Conservation (phyloP, 2,888 invertebrate genomes). For the Phymatocera aterrima region DNA sequence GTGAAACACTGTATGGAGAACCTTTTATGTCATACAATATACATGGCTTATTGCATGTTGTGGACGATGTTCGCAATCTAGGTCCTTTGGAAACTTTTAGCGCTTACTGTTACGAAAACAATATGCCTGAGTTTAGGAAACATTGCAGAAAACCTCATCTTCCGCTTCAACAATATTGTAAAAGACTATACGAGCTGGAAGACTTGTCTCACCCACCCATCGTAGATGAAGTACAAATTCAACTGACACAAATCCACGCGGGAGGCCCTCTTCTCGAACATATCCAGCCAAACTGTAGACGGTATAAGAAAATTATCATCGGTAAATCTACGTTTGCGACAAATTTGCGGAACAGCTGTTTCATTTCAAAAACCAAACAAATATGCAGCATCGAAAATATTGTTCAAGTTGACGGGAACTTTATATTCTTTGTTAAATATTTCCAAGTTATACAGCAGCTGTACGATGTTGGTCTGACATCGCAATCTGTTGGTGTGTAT, state of each 20-base stretch:
- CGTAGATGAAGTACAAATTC: not conserved
- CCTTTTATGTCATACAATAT: slow-evolving; percentile 43
- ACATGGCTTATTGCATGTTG: slow-evolving; percentile 47
- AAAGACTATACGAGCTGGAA: slow-evolving; percentile 36
- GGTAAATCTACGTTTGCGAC: not conserved
- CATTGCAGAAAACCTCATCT: slow-evolving; percentile 41
- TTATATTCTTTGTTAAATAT: slow-evolving; percentile 1
- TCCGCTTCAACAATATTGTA: slow-evolving; percentile 45
- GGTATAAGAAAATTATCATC: not conserved
- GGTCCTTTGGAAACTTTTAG: slow-evolving; percentile 46
- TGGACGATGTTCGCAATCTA: slow-evolving; percentile 44
- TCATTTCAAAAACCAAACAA: not conserved
- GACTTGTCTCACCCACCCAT: not conserved
- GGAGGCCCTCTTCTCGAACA: not conserved
- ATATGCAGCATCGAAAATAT: not conserved
- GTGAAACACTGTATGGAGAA: not conserved
- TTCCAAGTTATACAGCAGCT: not conserved
- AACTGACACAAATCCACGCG: not conserved
- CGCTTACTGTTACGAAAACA: slow-evolving; percentile 49
- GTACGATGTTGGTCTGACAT: slow-evolving; percentile 22
- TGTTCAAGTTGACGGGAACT: not conserved
- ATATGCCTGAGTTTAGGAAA: slow-evolving; percentile 44
- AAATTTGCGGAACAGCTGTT: not conserved
- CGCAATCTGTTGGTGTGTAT: not conserved
- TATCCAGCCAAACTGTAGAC: not conserved